Conservation (phyloP, 2,797 vertebrate species). For the Neomorphus geoffroyi region DNA sequence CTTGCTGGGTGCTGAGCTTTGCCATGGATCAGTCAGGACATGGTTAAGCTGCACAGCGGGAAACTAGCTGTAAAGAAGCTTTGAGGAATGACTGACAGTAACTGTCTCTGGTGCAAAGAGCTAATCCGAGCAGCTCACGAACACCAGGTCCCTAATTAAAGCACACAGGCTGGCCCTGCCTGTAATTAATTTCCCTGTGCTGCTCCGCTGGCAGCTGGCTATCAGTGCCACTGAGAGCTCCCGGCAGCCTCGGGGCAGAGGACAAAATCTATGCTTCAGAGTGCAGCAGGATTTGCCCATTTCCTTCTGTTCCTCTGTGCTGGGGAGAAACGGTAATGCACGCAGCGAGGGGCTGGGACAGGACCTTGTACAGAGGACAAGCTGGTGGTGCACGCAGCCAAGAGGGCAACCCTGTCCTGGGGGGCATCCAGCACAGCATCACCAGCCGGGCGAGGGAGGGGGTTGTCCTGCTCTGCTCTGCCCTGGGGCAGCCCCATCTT, state of each 20-base stretch:
- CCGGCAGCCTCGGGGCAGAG: background rate
- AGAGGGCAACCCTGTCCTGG: too few relatives aligned
- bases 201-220: background rate
- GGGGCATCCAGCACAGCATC: too few relatives aligned
- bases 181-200: conserved; percentile 50
- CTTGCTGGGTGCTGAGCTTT: background rate
- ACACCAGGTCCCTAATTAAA: conserved; percentile 55
- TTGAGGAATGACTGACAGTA: conserved; percentile 29
- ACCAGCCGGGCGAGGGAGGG: too few relatives aligned
- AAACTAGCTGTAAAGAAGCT: background rate
- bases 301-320: background rate
- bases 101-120: background rate
- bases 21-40: background rate
- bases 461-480: too few relatives aligned
- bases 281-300: background rate
- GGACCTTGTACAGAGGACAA: background rate
- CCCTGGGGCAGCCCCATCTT: too few relatives aligned
- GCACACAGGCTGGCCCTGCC: background rate
- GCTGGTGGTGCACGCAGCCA: too few relatives aligned
- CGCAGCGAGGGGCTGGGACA: background rate
- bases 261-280: rapidly evolving
- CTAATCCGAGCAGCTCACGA: conserved; percentile 35
- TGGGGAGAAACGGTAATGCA: rapidly evolving
- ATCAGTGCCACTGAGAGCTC: background rate
- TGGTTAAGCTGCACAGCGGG: rapidly evolving